A percentile compares a stretch with the other conserved stretches of the same genome.
Conservation (phyloP, 2,797 vertebrate species). For the Alectoris magna region DNA sequence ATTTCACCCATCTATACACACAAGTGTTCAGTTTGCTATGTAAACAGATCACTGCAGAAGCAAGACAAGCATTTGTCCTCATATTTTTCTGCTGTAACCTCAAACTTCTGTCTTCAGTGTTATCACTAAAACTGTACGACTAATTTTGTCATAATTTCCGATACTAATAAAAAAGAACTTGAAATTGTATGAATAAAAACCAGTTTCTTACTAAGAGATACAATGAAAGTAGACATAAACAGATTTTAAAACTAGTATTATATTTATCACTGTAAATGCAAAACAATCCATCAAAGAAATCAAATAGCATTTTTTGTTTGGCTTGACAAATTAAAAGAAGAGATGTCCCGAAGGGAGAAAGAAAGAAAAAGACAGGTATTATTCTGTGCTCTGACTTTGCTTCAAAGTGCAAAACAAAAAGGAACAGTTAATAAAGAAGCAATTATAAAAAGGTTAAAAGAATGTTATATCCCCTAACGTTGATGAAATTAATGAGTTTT, state of each 20-base stretch:
- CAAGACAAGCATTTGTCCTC: neutral
- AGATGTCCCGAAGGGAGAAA: neutral
- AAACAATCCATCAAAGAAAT: neutral
- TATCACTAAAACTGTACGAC: neutral
- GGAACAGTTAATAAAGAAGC: neutral
- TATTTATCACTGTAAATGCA: rapidly evolving
- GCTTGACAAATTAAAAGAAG: neutral
- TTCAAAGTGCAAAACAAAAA: neutral
- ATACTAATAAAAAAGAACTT: neutral
- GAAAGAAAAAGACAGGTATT: neutral
- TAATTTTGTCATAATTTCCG: neutral
- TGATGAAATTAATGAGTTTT: neutral
- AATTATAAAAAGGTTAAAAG: neutral
- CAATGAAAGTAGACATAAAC: neutral
- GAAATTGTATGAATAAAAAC: neutral
- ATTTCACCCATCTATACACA: neutral
- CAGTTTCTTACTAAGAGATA: neutral
- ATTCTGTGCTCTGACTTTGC: neutral
- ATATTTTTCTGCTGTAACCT: neutral
- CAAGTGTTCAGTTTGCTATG: neutral
- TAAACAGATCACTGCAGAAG: rapidly evolving
- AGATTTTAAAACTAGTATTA: neutral
- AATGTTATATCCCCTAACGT: neutral
- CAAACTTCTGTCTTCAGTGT: neutral
- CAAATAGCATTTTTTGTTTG: neutral